Conservation (phyloP, 2,113 vertebrate species). For the Hyla sarda region DNA sequence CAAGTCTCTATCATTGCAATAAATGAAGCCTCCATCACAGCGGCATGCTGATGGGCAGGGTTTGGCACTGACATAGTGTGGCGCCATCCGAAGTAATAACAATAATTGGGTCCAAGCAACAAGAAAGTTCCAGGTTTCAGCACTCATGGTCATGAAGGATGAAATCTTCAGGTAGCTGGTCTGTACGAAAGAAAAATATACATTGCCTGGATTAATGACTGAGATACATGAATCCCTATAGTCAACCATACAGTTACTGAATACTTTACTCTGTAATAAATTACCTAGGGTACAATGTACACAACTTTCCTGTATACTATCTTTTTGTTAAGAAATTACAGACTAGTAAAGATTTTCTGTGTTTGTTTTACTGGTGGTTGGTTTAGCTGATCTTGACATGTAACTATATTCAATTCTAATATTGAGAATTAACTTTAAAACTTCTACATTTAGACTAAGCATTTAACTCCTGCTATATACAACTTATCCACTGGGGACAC, state of each 20-base stretch:
- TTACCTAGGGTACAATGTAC: no score
- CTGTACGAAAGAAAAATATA: constrained; percentile 19
- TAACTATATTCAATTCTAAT: background rate
- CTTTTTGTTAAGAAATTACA: background rate
- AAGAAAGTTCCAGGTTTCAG: constrained; percentile 88
- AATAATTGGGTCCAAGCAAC: constrained; percentile 90
- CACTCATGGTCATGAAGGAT: constrained; percentile 88
- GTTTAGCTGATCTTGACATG: background rate
- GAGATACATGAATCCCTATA: background rate
- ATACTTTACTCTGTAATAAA: background rate
- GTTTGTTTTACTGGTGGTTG: background rate
- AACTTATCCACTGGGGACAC: constrained; percentile 5
- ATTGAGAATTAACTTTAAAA: background rate
- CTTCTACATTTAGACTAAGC: no score
- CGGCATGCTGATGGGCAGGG: constrained; percentile 92
- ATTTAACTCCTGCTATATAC: background rate
- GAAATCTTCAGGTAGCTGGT: constrained; percentile 58
- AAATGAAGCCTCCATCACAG: constrained; percentile 96
- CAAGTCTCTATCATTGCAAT: constrained; percentile 97
- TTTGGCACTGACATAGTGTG: constrained; percentile 83
- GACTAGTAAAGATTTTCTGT: no score
- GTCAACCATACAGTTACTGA: background rate
- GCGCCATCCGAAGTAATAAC: constrained; percentile 89
- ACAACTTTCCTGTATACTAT: no score
- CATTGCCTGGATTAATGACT: background rate